These are phyloP conservation scores for Halocaridina rubra DNA, from an alignment of 2,888 invertebrate species.

Conservation along the genomic window DNA sequence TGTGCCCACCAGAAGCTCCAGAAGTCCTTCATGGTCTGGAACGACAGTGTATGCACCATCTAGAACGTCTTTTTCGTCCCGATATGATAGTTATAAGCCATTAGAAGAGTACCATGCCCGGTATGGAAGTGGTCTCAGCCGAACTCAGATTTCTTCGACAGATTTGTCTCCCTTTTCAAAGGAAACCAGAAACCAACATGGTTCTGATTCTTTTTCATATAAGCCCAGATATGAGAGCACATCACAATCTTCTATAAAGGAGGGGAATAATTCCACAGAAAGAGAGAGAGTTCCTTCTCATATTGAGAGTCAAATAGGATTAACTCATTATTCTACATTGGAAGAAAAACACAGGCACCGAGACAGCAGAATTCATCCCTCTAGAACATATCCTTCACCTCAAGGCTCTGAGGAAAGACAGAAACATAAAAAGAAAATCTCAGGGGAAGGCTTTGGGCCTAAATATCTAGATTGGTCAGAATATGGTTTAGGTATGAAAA, in stretches of 20 bases:
- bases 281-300: neutral
- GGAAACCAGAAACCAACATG: no score
- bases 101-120: conserved; percentile 22
- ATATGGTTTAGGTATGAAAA: conserved; percentile 58
- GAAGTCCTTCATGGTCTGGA: neutral
- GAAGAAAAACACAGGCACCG: neutral
- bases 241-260: neutral
- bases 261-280: neutral
- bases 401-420: neutral
- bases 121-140: conserved; percentile 23
- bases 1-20: neutral
- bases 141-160: no score
- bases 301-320: conserved; percentile 12
- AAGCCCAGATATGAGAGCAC: neutral
- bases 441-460: conserved; percentile 49
- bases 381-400: neutral
- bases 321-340: conserved; percentile 32
- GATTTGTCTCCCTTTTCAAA: no score
- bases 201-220: no score
- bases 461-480: conserved; percentile 57
- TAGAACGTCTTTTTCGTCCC: conserved; percentile 19
- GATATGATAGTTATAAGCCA: conserved; percentile 19
- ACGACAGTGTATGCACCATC: conserved; percentile 9
- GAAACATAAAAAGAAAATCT: no score
- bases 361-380: neutral